These are phyloP conservation scores for Caenorhabditis uteleia DNA, from an alignment of 2,888 invertebrate species.

Conservation along the genomic window DNA sequence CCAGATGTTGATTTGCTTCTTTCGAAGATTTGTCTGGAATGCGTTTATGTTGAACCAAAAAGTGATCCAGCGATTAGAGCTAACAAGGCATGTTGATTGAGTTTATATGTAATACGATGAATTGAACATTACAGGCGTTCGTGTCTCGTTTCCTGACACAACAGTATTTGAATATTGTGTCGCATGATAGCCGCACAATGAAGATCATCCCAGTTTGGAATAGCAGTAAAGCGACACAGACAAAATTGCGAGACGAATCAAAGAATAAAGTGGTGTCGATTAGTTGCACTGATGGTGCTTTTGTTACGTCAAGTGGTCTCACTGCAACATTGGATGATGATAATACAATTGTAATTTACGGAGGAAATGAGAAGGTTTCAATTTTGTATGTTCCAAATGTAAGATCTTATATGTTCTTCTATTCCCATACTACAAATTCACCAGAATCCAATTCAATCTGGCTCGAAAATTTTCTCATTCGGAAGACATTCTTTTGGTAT, in stretches of 20 bases:
- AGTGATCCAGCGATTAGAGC: slow-evolving; percentile 7
- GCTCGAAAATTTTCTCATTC: slow-evolving; percentile 7
- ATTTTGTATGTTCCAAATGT: slow-evolving; percentile 12
- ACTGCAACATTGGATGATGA: slow-evolving; percentile 15
- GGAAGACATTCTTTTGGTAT: neutral
- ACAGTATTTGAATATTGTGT: slow-evolving; percentile 20
- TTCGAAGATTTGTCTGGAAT: slow-evolving; percentile 33
- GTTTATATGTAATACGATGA: neutral
- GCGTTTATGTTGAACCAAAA: slow-evolving; percentile 32
- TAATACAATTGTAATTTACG: slow-evolving; percentile 13
- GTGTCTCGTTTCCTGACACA: slow-evolving; percentile 16
- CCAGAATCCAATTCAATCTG: no score
- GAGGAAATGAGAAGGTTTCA: slow-evolving; percentile 17
- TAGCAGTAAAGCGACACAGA: no score
- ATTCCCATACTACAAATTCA: no score
- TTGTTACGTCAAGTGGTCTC: slow-evolving; percentile 17
- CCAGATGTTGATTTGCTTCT: slow-evolving; percentile 36
- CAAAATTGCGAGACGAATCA: neutral
- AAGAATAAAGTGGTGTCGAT: neutral
- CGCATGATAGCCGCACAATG: slow-evolving; percentile 5
- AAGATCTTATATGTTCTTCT: no score
- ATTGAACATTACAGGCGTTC: slow-evolving; percentile 8
- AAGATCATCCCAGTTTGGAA: slow-evolving; percentile 27
- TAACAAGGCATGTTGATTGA: slow-evolving; percentile 4
- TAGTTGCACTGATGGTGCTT: slow-evolving; percentile 15